These are phyloP conservation scores for Philopedon plagiatum DNA, from an alignment of 2,888 invertebrate species.

Conservation along the genomic window DNA sequence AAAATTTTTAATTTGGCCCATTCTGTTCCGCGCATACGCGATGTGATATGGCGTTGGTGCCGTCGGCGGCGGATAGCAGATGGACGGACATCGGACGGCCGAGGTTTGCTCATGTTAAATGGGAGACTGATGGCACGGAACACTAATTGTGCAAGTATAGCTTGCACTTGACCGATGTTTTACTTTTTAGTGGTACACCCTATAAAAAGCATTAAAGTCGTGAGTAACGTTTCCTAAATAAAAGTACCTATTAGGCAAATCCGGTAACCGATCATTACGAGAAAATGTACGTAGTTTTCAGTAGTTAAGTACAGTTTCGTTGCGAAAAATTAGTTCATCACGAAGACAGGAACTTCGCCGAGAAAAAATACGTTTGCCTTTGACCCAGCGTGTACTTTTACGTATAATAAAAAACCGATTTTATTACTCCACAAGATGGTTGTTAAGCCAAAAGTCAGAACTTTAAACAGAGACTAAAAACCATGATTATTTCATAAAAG, in stretches of 20 bases:
- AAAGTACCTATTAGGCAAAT: constrained; percentile 35
- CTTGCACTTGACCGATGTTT: no score
- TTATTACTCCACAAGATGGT: background rate
- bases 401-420: constrained; percentile 12
- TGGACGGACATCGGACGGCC: no score
- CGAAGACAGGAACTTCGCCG: constrained; percentile 3
- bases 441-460: background rate
- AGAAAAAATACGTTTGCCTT: constrained; percentile 20
- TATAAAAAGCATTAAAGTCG: constrained; percentile 22
- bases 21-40: no score
- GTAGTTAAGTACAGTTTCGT: constrained; percentile 18
- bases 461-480: no score
- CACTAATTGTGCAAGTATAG: no score
- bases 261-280: constrained; percentile 28
- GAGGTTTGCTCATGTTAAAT: no score
- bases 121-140: no score
- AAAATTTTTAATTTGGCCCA: no score
- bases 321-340: constrained; percentile 4
- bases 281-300: constrained; percentile 33
- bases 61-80: no score
- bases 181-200: background rate
- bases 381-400: constrained; percentile 26
- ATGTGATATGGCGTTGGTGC: no score
- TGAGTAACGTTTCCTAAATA: constrained; percentile 42
- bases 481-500: no score